phyloP scores from a whole-genome alignment of 2,113 vertebrate species.

The Oryzias melastigma region DNA sequence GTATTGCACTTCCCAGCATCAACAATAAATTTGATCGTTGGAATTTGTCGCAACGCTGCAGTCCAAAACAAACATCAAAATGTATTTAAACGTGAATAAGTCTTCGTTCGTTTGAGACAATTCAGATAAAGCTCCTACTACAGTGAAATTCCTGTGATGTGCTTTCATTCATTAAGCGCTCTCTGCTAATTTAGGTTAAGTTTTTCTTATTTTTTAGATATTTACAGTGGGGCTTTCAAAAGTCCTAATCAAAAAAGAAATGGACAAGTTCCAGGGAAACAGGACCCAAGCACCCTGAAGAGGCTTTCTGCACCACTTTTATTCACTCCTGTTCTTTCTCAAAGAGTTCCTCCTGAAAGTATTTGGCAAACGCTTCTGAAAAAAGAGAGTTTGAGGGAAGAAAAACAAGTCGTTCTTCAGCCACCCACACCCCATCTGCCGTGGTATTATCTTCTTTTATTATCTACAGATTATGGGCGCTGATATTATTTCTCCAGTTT shows the following conservation, averaged over 20 bases:
- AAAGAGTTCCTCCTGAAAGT: conserved; percentile 80
- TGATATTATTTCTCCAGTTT: conserved; percentile 74
- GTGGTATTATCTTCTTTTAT: conserved; percentile 79
- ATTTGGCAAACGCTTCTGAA: conserved; percentile 78
- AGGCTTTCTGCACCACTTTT: conserved; percentile 72
- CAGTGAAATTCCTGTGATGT: conserved; percentile 11
- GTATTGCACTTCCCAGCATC: conserved; percentile 26
- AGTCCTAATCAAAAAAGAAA: conserved; percentile 50
- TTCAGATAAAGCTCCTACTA: not conserved
- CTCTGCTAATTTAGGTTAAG: conserved; percentile 27
- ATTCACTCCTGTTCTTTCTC: conserved; percentile 79
- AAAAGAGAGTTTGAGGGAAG: conserved; percentile 73
- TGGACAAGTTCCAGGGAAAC: conserved; percentile 68
- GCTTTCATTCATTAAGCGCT: conserved; percentile 36
- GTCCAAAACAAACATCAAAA: not conserved
- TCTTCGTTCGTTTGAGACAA: not conserved
- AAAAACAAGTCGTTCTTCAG: conserved; percentile 78
- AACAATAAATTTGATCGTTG: conserved; percentile 47
- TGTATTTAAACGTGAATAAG: too few relatives aligned
- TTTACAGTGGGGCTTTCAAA: conserved; percentile 62
- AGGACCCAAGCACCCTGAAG: conserved; percentile 73
- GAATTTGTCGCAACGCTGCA: conserved; percentile 29
- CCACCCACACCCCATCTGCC: conserved; percentile 84
- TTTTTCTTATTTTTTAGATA: conserved; percentile 28
- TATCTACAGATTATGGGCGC: conserved; percentile 74